A percentile compares a stretch with the other conserved stretches of the same genome.
Conservation (phyloP, 1,140 invertebrate genomes). For the Camponotus vicinus region DNA sequence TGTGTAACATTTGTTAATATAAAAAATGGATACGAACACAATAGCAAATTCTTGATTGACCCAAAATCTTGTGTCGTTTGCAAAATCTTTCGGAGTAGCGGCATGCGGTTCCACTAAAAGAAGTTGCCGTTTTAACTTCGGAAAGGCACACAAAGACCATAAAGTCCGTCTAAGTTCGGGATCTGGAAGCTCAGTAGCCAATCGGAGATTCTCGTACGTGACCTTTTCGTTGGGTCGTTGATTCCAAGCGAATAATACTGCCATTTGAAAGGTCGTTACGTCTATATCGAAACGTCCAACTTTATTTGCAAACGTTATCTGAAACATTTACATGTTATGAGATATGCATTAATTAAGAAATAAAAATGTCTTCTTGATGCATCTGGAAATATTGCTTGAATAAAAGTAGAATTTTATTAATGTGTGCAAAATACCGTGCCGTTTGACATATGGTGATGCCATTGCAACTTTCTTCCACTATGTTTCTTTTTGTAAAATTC, state of each 20-base stretch:
- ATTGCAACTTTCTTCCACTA: constrained; percentile 98
- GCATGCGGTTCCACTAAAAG: constrained; percentile 93
- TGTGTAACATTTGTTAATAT: constrained; percentile 27
- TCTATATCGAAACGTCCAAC: constrained; percentile 98
- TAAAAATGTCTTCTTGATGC: not conserved
- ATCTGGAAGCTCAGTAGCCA: constrained; percentile 99
- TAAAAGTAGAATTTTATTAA: constrained; percentile 9
- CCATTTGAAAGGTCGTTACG: constrained; percentile 99
- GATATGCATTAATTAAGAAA: not conserved
- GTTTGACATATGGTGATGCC: constrained; percentile 99
- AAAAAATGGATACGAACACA: constrained; percentile 87
- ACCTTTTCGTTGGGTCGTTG: constrained; percentile 96
- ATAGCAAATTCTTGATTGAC: constrained; percentile 98
- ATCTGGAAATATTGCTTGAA: not conserved
- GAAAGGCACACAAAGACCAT: constrained; percentile 98
- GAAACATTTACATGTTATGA: constrained; percentile 71
- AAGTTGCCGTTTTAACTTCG: constrained; percentile 97
- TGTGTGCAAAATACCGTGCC: constrained; percentile 90
- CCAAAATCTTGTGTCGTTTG: constrained; percentile 97
- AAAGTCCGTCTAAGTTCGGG: constrained; percentile 97
- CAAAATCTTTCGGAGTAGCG: constrained; percentile 96
- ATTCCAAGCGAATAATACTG: constrained; percentile 99
- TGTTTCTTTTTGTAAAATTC: constrained; percentile 98
- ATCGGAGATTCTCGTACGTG: constrained; percentile 96
- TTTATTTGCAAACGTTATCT: constrained; percentile 97